Evolutionary conservation across 2,113 vertebrate species (phyloP).

Genomic region (Amblyopsis rosae): DNA sequence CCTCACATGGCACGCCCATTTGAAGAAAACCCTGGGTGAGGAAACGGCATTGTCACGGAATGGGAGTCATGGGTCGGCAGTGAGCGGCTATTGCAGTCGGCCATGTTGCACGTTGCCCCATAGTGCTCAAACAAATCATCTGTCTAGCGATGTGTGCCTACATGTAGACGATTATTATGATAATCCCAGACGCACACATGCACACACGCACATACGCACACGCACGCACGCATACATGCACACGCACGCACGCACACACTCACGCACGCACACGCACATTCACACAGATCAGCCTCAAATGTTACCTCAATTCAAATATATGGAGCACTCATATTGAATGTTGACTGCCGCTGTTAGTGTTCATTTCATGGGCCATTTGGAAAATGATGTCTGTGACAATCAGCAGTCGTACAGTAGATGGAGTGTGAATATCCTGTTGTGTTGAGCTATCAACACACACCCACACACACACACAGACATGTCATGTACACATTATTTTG

Average conservation of each 20-base stretch:
- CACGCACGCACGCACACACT: neutral
- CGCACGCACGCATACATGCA: neutral
- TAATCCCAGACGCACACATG: constrained; percentile 52
- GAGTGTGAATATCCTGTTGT: constrained; percentile 10
- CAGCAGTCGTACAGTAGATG: constrained; percentile 13
- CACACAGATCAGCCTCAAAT: neutral
- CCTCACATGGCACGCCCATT: constrained; percentile 29
- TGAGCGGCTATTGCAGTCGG: constrained; percentile 55
- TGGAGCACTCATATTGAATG: neutral
- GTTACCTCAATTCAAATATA: constrained; percentile 4
- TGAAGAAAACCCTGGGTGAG: constrained; percentile 58
- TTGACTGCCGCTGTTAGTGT: neutral
- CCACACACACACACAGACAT: neutral
- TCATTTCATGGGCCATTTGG: constrained; percentile 14
- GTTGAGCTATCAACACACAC: constrained; percentile 10
- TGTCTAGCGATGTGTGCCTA: constrained; percentile 57
- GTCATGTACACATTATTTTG: constrained; percentile 12
- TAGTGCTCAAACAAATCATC: constrained; percentile 64
- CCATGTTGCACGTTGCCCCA: constrained; percentile 22
- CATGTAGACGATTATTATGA: constrained; percentile 53
- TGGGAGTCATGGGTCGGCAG: constrained; percentile 52
- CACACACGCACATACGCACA: neutral
- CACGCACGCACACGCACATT: neutral
- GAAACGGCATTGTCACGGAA: constrained; percentile 44
- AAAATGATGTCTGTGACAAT: constrained; percentile 24